Base-by-base conservation (phyloP, 2,113 vertebrate genomes). In the Gadus macrocephalus region DNA sequence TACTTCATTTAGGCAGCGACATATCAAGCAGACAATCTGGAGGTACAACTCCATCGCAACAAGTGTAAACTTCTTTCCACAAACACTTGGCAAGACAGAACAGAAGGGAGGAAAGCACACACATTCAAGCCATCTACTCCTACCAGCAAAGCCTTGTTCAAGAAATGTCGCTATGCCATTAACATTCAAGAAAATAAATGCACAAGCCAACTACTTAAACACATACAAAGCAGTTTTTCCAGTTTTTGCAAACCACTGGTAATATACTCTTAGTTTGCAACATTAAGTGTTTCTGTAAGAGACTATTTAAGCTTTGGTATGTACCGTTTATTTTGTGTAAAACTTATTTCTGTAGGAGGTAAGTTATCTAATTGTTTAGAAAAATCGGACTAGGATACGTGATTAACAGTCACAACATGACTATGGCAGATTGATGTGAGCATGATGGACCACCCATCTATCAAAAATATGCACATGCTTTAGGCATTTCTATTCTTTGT, bases 261-360 rank as follows among this genome's bases (percentile, higher is more conserved):
- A 56, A 22, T 28, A 62, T 67, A 71, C 72, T 58, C 56, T 77
- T 81, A 81, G 77, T 70, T 84, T 79, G 85, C 88, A 74, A 88
- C 75, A 79, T 84, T 74, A 68, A 77, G 67, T 88, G 87, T 85
- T 88, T 83, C 87, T 87, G 86, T 91, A 93, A 93, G 92, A 93
- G 89, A 91, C 90, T 79, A 89, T 85, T 73, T 81, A 87, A 92
- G 93, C 94, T 95, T 94, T 97, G 95, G 94, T 95, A 92, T 90
- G 86, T 83, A 85, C 81, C 75, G 87, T 78, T 84, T 87, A 68
- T 74, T 75, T 76, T 83, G 75, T 81, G 62, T 75, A 72, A 69
- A 63, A 86, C 76, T 73, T 61, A 64, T 72, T 17, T 83, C 75
- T 77, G 72, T 76, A 78, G 59, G 75, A 31, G 81, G 67, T 89